phyloP scores from a whole-genome alignment of 2,113 vertebrate species.

The Micronycteris hirsuta region DNA sequence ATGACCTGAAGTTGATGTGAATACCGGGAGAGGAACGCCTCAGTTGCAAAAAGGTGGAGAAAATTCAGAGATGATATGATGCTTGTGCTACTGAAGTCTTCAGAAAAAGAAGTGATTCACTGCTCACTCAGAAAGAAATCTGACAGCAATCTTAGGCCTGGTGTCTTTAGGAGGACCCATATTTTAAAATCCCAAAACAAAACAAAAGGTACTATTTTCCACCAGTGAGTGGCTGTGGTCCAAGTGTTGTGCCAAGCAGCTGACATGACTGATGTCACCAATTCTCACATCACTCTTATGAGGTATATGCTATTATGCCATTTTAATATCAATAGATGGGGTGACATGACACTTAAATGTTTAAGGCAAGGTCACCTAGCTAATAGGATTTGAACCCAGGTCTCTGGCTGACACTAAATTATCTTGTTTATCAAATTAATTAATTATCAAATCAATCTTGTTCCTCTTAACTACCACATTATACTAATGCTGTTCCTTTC shows the following conservation, averaged over 20 bases:
- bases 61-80: neutral
- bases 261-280: neutral
- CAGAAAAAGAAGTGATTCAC: neutral
- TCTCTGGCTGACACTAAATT: slow-evolving; percentile 48
- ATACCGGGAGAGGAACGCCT: neutral
- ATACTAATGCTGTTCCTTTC: slow-evolving; percentile 48
- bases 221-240: neutral
- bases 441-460: slow-evolving; percentile 60
- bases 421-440: slow-evolving; percentile 56
- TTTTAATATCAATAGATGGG: neutral
- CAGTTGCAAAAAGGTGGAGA: neutral
- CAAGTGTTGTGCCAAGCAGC: neutral
- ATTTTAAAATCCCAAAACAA: neutral
- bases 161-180: neutral
- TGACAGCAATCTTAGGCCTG: neutral
- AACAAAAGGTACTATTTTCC: neutral
- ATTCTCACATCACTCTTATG: neutral
- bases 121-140: neutral
- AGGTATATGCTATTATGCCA: neutral
- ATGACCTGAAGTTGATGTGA: neutral
- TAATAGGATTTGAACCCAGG: slow-evolving; percentile 36
- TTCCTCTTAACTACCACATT: slow-evolving; percentile 58
- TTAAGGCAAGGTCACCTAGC: slow-evolving; percentile 10
- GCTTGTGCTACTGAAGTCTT: neutral
- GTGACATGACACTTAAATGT: neutral